phyloP scores from a whole-genome alignment of 2,113 vertebrate species.

The Muntiacus reevesi region DNA sequence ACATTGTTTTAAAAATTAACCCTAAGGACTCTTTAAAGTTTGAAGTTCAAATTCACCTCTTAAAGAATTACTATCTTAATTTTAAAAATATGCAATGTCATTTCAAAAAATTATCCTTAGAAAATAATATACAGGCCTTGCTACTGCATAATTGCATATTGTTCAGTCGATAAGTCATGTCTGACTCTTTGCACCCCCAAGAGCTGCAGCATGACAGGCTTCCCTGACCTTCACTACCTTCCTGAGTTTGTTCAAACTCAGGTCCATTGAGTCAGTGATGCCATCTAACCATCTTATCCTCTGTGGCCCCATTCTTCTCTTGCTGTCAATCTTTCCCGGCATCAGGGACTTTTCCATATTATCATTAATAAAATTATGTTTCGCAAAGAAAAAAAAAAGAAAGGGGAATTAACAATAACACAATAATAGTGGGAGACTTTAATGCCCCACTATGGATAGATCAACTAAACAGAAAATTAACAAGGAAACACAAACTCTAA shows the following conservation, averaged over 20 bases:
- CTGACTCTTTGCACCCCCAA: background rate
- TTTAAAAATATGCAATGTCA: background rate
- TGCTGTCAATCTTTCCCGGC: background rate
- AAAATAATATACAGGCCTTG: background rate
- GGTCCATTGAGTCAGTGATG: background rate
- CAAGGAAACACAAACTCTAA: no score
- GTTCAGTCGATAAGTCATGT: background rate
- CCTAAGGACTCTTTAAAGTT: background rate
- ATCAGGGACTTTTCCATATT: background rate
- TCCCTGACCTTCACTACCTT: background rate
- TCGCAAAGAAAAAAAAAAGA: background rate
- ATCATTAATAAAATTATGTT: background rate
- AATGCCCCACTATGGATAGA: no score
- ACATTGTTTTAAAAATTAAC: constrained; percentile 21
- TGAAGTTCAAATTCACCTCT: background rate
- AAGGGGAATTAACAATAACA: no score
- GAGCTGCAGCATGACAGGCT: background rate
- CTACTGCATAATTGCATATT: background rate
- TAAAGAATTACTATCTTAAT: background rate
- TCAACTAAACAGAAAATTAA: no score
- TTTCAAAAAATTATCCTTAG: background rate
- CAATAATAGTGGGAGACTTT: no score
- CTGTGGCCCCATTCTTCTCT: background rate
- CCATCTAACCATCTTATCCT: background rate
- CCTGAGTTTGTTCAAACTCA: background rate